Evolutionary conservation across 2,797 vertebrate species (phyloP), one percentile per base, ranked within the genome.

Genomic region (Neoniphon sammara): DNA sequence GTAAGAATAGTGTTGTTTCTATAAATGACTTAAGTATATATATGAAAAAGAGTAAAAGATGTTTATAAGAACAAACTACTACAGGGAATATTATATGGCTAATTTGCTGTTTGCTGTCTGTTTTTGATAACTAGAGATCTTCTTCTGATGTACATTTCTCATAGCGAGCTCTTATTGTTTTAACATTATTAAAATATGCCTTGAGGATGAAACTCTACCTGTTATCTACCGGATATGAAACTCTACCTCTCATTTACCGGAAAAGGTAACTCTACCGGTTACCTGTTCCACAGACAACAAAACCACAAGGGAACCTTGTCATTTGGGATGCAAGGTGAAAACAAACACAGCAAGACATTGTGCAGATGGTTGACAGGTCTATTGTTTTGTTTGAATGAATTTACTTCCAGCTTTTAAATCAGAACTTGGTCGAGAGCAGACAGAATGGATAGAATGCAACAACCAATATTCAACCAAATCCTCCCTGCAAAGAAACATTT

Each of bases 401-500:
- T 94, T 92, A 92, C 88, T 90, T 93, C 79, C 86, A 89, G 80
- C 73, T 94, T 92, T 89, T 68, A 88, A 91, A 92, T 90, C 87
- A 91, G 90, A 91, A 92, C 71, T 87, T 87, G 87, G 87, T 89
- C 78, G 89, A 92, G 90, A 88, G 86, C 83, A 54, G 85, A 91
- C 88, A 93, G 90, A 93, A 81, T 89, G 89, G 89, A 92, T 75
- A 88, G 83, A 91, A 90, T 85, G 85, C 83, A 87, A 89, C 87
- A 86, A 86, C 84, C 75, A 70, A 90, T 87, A 84, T 80, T 85
- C 80, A 77, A 86, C 81, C 86, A 85, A 80, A 87, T 79, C 79
- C 82, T 83, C 92, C 90, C 91, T 91, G 92, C 94, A 95, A 95
- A 96, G 91, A 94, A 93, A 95, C 92, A 90, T 87, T 95, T 82